A percentile compares a stretch with the other conserved stretches of the same genome.
Conservation (phyloP, 2,888 invertebrate genomes). For the Lydus trimaculatus region DNA sequence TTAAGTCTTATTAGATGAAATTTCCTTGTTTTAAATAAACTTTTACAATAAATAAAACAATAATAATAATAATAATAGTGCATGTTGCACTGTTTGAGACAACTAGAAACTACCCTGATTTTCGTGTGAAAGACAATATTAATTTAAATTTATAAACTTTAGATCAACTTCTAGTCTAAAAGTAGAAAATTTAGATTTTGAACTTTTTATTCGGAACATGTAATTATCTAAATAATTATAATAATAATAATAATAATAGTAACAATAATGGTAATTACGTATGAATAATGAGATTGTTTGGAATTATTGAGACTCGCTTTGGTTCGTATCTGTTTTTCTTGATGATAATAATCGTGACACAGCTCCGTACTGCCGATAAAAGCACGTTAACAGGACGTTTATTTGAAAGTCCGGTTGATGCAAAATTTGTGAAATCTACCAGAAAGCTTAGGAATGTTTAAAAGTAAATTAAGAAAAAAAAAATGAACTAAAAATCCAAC, state of each 20-base stretch:
- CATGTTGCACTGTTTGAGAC: neutral
- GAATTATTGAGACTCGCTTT: conserved; percentile 23
- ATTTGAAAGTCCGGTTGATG: conserved; percentile 8
- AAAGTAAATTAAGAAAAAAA: neutral
- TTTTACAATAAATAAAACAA: conserved; percentile 2
- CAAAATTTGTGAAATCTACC: conserved; percentile 11
- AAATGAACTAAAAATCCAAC: conserved; percentile 43
- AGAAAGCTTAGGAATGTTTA: conserved; percentile 40
- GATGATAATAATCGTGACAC: conserved; percentile 44
- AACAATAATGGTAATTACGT: neutral
- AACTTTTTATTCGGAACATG: conserved; percentile 36
- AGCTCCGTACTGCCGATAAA: conserved; percentile 54
- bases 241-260: neutral
- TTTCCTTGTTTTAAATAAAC: neutral
- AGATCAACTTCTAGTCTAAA: conserved; percentile 37
- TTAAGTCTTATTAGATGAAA: neutral
- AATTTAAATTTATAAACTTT: conserved; percentile 26
- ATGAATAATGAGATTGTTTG: conserved; percentile 10
- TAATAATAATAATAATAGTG: neutral
- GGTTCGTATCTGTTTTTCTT: conserved; percentile 43
- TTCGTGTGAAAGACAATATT: conserved; percentile 41
- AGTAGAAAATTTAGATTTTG: conserved; percentile 40
- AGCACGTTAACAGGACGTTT: conserved; percentile 21
- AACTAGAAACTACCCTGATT: conserved; percentile 21
- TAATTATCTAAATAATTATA: conserved; percentile 33